Conservation (phyloP, 2,113 vertebrate species). For the Phrynosoma platyrhinos region DNA sequence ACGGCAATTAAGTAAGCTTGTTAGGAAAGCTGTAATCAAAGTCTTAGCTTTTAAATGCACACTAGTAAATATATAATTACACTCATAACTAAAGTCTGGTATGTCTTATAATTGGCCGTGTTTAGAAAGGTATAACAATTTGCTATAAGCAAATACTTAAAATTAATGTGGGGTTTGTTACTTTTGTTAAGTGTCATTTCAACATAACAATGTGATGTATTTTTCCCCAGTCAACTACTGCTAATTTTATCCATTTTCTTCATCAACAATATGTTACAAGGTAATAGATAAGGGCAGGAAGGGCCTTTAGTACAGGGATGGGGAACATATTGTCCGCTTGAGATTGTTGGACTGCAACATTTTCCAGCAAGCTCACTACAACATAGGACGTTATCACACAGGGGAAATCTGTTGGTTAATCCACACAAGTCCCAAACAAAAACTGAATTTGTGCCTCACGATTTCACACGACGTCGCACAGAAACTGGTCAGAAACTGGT, state of each 20-base stretch:
- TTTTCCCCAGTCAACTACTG: neutral
- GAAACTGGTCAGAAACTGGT: too few relatives aligned
- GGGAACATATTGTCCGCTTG: neutral
- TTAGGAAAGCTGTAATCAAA: constrained; percentile 12
- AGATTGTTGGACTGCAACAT: neutral
- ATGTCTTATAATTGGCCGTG: constrained; percentile 10
- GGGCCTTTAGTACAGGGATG: neutral
- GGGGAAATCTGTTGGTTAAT: too few relatives aligned
- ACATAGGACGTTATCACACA: too few relatives aligned
- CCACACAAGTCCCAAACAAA: too few relatives aligned
- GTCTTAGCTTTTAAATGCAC: constrained; percentile 48
- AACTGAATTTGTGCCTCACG: too few relatives aligned
- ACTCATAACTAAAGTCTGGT: constrained; percentile 40
- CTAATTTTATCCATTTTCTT: neutral
- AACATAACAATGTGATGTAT: constrained; percentile 23
- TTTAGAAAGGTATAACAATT: constrained; percentile 1
- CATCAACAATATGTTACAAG: constrained; percentile 35
- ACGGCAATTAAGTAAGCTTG: constrained; percentile 54
- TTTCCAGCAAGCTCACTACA: too few relatives aligned
- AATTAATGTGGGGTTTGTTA: constrained; percentile 17
- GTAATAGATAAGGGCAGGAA: neutral
- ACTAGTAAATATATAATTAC: constrained; percentile 36
- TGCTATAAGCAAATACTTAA: constrained; percentile 7
- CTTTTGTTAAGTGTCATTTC: constrained; percentile 13
- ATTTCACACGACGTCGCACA: too few relatives aligned